phyloP scores from a whole-genome alignment of 2,113 vertebrate species.

The Chloropsis hardwickii region DNA sequence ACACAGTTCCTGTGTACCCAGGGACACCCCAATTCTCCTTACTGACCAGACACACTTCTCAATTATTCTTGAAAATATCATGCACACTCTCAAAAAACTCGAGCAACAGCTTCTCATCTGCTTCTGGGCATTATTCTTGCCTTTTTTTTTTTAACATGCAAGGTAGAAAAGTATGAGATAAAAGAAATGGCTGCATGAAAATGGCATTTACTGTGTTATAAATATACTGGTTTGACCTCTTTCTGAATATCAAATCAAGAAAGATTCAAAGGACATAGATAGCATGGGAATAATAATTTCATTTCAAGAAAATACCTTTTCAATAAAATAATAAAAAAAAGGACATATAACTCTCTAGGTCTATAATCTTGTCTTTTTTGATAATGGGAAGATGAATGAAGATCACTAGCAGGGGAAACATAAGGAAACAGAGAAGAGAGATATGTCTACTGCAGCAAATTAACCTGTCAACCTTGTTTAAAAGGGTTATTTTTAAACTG shows the following conservation, averaged over 20 bases:
- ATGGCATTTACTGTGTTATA: constrained; percentile 18
- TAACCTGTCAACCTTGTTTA: constrained; percentile 68
- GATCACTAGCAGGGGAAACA: constrained; percentile 64
- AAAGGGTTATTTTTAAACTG: constrained; percentile 66
- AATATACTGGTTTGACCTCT: constrained; percentile 39
- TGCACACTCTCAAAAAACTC: not conserved
- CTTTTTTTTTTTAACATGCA: not conserved
- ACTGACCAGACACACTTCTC: not conserved
- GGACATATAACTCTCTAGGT: constrained; percentile 50
- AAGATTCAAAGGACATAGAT: constrained; percentile 45
- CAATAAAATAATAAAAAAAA: constrained; percentile 43
- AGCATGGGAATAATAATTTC: constrained; percentile 58
- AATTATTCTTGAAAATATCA: not conserved
- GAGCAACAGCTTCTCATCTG: not conserved
- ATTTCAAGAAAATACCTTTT: constrained; percentile 63
- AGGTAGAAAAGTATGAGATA: not conserved
- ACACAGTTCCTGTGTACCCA: fast-evolving
- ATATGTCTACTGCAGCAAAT: constrained; percentile 54
- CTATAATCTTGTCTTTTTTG: constrained; percentile 66
- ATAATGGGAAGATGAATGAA: constrained; percentile 66
- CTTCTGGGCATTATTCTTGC: not conserved
- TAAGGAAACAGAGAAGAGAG: constrained; percentile 55
- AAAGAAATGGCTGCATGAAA: constrained; percentile 18
- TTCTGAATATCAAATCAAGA: constrained; percentile 43
- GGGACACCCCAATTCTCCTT: not conserved